phyloP scores from a whole-genome alignment of 2,888 invertebrate genomes.

The Dicranocentrus wangi region DNA sequence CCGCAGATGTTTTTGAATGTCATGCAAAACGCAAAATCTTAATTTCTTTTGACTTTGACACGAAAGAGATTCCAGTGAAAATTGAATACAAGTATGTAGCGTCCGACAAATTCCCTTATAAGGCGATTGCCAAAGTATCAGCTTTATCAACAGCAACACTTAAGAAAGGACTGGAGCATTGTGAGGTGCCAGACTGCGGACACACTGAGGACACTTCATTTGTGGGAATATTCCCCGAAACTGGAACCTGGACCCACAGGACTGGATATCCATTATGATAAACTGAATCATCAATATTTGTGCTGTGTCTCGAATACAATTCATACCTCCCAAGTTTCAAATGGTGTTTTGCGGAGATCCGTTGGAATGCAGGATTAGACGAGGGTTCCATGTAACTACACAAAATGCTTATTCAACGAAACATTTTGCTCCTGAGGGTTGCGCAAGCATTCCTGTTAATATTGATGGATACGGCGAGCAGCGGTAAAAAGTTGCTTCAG shows the following conservation, averaged over 20 bases:
- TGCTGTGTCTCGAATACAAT: slow-evolving; percentile 58
- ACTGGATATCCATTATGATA: slow-evolving; percentile 56
- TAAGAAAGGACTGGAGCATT: slow-evolving; percentile 58
- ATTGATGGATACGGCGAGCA: slow-evolving; percentile 62
- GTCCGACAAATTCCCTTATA: slow-evolving; percentile 55
- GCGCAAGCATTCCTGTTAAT: slow-evolving; percentile 64
- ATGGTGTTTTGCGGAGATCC: slow-evolving; percentile 61
- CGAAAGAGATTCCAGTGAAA: slow-evolving; percentile 50
- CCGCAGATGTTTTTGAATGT: slow-evolving; percentile 57
- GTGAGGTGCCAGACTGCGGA: slow-evolving; percentile 60
- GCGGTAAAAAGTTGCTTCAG: slow-evolving; percentile 23
- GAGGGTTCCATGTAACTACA: slow-evolving; percentile 48
- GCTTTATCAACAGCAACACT: slow-evolving; percentile 41
- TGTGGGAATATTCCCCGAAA: slow-evolving; percentile 59
- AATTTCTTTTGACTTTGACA: slow-evolving; percentile 54
- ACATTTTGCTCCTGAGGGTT: slow-evolving; percentile 65
- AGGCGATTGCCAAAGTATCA: slow-evolving; percentile 53
- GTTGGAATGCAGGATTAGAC: slow-evolving; percentile 60
- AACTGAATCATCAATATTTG: slow-evolving; percentile 59
- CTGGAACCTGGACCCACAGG: slow-evolving; percentile 30
- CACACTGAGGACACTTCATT: slow-evolving; percentile 53
- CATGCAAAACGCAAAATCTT: slow-evolving; percentile 56
- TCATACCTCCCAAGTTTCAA: slow-evolving; percentile 61
- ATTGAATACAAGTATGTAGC: slow-evolving; percentile 53
- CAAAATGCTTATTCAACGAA: slow-evolving; percentile 65